Evolutionary conservation across 2,113 vertebrate genomes (phyloP).

Genomic region (Bos javanicus): DNA sequence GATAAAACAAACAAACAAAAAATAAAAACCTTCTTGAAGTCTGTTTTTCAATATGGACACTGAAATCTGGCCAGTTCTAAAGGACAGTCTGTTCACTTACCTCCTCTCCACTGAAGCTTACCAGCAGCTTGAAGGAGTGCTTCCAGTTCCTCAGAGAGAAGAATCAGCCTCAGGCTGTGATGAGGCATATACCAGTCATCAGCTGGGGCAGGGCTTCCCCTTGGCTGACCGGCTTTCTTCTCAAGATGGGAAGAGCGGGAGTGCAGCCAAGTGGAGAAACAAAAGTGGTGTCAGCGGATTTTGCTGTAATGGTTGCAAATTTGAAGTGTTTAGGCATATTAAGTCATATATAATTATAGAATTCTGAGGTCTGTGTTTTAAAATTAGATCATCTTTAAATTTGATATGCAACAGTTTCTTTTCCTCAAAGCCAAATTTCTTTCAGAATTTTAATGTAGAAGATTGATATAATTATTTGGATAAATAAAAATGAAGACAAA

Average conservation of each 20-base stretch:
- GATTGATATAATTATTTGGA: not conserved
- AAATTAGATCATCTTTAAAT: not conserved
- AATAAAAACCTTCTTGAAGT: not conserved
- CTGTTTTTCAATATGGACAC: not conserved
- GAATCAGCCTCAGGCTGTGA: not conserved
- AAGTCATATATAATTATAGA: not conserved
- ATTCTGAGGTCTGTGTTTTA: not conserved
- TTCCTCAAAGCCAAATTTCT: not conserved
- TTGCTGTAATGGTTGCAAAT: not conserved
- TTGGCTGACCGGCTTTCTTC: not conserved
- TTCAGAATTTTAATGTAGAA: not conserved
- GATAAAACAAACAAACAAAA: not conserved
- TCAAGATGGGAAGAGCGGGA: not conserved
- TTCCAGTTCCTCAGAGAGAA: constrained; percentile 3
- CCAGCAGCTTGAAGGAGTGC: not conserved
- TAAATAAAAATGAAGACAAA: not conserved
- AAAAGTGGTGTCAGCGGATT: not conserved
- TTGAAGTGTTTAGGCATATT: not conserved
- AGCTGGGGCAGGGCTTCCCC: not conserved
- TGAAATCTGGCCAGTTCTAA: constrained; percentile 5
- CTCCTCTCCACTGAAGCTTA: not conserved
- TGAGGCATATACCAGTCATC: not conserved
- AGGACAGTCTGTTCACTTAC: constrained; percentile 44
- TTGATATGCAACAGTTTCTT: not conserved
- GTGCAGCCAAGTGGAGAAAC: not conserved